These are phyloP conservation scores for Odontocerum albicorne DNA, from an alignment of 2,888 invertebrate species.

Conservation along the genomic window DNA sequence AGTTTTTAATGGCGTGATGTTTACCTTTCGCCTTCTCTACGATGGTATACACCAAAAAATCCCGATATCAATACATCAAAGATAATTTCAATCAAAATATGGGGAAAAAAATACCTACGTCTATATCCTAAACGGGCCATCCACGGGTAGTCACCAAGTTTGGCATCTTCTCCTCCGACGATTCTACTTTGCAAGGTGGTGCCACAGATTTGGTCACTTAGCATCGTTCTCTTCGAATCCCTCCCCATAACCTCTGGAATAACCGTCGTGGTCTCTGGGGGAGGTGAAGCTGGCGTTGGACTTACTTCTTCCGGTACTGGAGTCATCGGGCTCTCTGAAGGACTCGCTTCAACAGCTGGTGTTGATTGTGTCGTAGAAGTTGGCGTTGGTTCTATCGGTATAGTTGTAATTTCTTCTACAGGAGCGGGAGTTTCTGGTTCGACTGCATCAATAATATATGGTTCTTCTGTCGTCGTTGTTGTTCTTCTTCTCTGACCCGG, in stretches of 20 bases:
- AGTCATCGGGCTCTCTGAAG: background rate
- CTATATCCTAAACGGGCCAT: constrained; percentile 59
- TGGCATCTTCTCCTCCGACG: constrained; percentile 62
- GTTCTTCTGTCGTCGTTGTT: constrained; percentile 10
- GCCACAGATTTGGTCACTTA: constrained; percentile 49
- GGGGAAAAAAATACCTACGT: too few relatives aligned
- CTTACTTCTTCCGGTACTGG: background rate
- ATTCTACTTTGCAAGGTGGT: constrained; percentile 59
- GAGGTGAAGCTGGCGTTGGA: background rate
- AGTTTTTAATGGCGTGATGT: too few relatives aligned
- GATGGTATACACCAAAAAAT: too few relatives aligned
- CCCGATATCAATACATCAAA: too few relatives aligned
- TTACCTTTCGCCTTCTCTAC: too few relatives aligned
- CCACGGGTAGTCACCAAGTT: constrained; percentile 66
- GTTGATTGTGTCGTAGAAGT: background rate
- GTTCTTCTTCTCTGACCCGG: background rate
- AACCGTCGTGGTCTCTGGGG: constrained; percentile 10
- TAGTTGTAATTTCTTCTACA: background rate
- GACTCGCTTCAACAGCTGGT: background rate
- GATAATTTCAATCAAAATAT: too few relatives aligned
- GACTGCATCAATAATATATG: background rate
- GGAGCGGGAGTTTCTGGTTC: background rate
- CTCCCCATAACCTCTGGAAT: background rate
- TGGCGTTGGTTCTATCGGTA: background rate
- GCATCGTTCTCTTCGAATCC: constrained; percentile 14